Base-by-base conservation (phyloP, 2,797 vertebrate species). In the Parauchenoglanis ngamensis region DNA sequence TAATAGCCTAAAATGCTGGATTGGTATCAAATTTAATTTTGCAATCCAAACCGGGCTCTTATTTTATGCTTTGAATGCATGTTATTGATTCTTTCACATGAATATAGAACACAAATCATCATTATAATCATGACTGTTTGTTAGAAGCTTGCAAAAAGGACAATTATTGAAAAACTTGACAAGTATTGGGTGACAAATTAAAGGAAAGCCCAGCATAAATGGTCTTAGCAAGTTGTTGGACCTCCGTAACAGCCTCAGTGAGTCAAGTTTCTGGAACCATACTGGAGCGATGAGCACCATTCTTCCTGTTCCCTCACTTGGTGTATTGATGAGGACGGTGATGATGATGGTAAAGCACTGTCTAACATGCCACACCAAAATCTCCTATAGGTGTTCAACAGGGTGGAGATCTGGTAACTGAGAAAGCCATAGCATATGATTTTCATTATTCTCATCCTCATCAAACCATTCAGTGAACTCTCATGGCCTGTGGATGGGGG, bases 1-100 rank as follows among this genome's bases (percentile, higher is more conserved):
- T 49, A 75, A n/a, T 75, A 49, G 12, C 72, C 23, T n/a, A 49
- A 49, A 75, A 75, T 77, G n/a, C n/a, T 76, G 49, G 25, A 76
- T 5, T n/a, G 25, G 12, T 76, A 76, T 52, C 15, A 46, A 75
- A 52, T 76, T 52, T 7, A 7, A 54, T 77, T 28, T 28, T 54
- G 6, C 15, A 19, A 15, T 28, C 2, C 46, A 54, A 76, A 21
- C 75, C 13, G 21, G 73, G 54, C 8, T 78, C 7, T 31, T 21
- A 31, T 31, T 56, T 57, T 78, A 11, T 15, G 25, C 52, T 78
- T n/a, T 78, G 72, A 49, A 46, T 49, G 72, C 1, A 28, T 21
- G 8, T 31, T 35, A 21, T 77, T 21, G 6, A 77, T 31, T 56
- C 15, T 31, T 54, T 54, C 3, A 31, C 7, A 8, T 28, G 15